phyloP scores from a whole-genome alignment of 1,140 invertebrate genomes.

The Trichonephila clavata region DNA sequence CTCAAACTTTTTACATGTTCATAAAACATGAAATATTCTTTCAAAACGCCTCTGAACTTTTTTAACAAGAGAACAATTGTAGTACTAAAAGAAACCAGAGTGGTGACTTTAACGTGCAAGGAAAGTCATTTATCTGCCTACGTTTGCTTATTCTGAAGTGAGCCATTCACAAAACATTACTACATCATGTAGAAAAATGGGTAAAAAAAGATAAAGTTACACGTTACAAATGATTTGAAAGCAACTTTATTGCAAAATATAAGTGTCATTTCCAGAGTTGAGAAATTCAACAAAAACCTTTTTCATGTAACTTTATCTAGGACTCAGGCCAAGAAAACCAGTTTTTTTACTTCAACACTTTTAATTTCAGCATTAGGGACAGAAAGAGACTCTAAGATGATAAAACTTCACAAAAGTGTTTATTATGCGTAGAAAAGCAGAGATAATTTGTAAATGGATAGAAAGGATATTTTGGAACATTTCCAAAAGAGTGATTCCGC shows the following conservation, averaged over 20 bases:
- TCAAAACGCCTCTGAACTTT: neutral
- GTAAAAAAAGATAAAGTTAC: neutral
- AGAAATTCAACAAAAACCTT: slow-evolving; percentile 20
- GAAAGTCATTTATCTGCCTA: slow-evolving; percentile 1
- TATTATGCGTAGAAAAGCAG: slow-evolving; percentile 72
- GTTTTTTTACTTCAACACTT: slow-evolving; percentile 11
- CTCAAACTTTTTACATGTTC: neutral
- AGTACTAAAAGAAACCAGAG: neutral
- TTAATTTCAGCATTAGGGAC: slow-evolving; percentile 70
- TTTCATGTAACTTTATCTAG: slow-evolving; percentile 52
- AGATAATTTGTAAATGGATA: slow-evolving; percentile 74
- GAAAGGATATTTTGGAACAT: slow-evolving; percentile 30
- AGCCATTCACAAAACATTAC: neutral
- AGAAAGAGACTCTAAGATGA: slow-evolving; percentile 57
- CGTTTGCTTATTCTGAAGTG: neutral
- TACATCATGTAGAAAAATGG: neutral
- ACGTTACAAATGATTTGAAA: neutral
- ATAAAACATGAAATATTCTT: neutral
- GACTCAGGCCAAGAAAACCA: slow-evolving; percentile 48
- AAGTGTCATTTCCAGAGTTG: slow-evolving; percentile 4
- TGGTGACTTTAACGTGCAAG: neutral
- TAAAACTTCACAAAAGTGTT: slow-evolving; percentile 74
- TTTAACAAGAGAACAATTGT: neutral
- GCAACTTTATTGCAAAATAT: slow-evolving; percentile 20
- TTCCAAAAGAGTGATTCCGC: slow-evolving; percentile 25